Percentiles rank a stretch among this genome's conserved stretches.
Conservation (phyloP, 2,888 invertebrate genomes). For the Agonopterix heracliana region DNA sequence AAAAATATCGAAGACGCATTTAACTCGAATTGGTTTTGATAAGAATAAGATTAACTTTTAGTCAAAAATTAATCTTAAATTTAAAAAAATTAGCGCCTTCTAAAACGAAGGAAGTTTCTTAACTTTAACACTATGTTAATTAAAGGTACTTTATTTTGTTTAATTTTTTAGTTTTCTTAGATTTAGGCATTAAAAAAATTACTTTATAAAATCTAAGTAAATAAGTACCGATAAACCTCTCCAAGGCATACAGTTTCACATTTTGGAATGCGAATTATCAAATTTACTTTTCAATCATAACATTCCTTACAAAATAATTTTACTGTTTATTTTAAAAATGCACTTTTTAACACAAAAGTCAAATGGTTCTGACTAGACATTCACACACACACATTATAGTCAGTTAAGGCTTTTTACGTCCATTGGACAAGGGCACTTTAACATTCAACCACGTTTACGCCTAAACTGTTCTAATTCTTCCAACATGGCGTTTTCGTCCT, state of each 20-base stretch:
- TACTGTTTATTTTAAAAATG: constrained; percentile 28
- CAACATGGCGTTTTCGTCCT: not conserved
- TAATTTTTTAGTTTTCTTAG: constrained; percentile 1
- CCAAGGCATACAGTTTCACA: constrained; percentile 4
- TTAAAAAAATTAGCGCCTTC: constrained; percentile 33
- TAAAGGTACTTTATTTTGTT: constrained; percentile 2
- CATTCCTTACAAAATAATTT: constrained; percentile 9
- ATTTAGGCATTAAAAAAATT: not conserved
- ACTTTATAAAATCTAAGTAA: constrained; percentile 4
- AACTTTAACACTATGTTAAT: not conserved
- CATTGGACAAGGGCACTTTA: constrained; percentile 4
- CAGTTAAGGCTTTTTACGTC: constrained; percentile 15
- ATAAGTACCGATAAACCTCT: constrained; percentile 25
- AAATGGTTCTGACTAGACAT: constrained; percentile 58
- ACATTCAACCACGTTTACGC: not conserved
- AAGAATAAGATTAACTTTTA: constrained; percentile 1
- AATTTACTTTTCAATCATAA: constrained; percentile 6
- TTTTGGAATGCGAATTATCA: constrained; percentile 21
- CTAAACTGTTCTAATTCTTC: not conserved
- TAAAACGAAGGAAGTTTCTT: constrained; percentile 52
- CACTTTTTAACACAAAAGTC: constrained; percentile 34
- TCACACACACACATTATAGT: constrained; percentile 42
- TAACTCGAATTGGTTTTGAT: not conserved
- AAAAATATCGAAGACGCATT: not conserved
- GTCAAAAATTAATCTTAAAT: not conserved